Evolutionary conservation across 2,888 invertebrate genomes (phyloP).

Genomic region (Chydorus sphaericus): DNA sequence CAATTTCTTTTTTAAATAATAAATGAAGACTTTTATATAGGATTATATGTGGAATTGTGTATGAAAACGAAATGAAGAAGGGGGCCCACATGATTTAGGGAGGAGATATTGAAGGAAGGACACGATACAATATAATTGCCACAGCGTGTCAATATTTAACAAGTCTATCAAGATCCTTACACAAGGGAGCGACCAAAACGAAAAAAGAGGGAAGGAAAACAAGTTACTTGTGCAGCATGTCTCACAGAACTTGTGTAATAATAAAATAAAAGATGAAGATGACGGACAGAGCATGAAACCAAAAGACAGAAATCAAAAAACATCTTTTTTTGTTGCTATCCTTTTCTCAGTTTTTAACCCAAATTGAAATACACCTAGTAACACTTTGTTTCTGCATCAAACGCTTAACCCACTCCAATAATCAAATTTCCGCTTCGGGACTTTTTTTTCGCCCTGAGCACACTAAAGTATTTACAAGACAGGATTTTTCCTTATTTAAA

Average conservation of each 20-base stretch:
- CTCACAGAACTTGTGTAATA: not conserved
- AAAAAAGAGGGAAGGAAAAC: not conserved
- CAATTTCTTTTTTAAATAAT: not conserved
- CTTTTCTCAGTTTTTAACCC: too few relatives aligned
- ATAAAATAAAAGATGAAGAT: conserved; percentile 4
- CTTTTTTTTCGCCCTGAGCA: too few relatives aligned
- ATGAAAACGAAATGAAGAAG: conserved; percentile 6
- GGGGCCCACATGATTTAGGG: conserved; percentile 1
- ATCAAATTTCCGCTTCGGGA: too few relatives aligned
- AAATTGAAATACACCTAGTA: too few relatives aligned
- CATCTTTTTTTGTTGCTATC: not conserved
- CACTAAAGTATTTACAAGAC: too few relatives aligned
- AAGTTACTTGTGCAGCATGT: not conserved
- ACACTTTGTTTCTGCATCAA: too few relatives aligned
- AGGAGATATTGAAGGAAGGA: not conserved
- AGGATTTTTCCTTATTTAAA: too few relatives aligned
- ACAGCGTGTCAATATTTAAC: not conserved
- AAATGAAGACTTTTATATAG: not conserved
- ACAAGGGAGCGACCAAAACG: too few relatives aligned
- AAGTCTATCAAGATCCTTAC: too few relatives aligned
- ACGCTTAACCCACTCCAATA: too few relatives aligned
- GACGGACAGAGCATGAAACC: conserved; percentile 4
- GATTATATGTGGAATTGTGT: not conserved
- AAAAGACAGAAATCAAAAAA: not conserved
- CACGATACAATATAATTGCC: conserved; percentile 6